Evolutionary conservation across 2,113 vertebrate genomes (phyloP).

Genomic region (Egretta garzetta): DNA sequence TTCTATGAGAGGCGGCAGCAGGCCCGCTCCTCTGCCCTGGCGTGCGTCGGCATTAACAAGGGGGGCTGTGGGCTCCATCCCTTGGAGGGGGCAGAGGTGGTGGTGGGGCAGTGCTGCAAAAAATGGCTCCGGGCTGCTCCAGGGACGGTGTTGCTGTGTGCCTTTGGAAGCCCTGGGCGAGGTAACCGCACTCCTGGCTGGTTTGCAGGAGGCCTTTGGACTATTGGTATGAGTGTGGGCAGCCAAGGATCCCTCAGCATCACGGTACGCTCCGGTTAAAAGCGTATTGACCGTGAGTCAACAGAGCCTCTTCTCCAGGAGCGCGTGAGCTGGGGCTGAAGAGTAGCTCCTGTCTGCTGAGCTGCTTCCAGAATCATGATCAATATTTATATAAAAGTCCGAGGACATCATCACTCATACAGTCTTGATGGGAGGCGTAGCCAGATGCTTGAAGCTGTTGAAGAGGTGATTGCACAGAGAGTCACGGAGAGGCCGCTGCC

Average conservation of each 20-base stretch:
- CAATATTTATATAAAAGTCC: background rate
- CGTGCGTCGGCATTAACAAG: rapidly evolving
- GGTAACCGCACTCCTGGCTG: background rate
- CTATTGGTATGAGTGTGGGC: background rate
- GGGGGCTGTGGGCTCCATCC: too few relatives aligned
- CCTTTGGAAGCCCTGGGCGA: background rate
- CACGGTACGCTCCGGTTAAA: background rate
- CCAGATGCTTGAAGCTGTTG: background rate
- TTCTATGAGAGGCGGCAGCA: background rate
- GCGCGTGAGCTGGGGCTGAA: background rate
- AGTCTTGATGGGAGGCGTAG: background rate
- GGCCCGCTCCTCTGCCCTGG: rapidly evolving
- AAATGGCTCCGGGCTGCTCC: background rate
- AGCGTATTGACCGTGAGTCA: background rate
- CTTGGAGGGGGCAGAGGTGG: background rate
- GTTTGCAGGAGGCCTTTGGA: background rate
- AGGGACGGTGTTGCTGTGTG: background rate
- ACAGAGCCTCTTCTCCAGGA: background rate
- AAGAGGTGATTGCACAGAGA: background rate
- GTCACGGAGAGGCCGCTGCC: background rate
- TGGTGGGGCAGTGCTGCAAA: background rate
- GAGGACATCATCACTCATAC: background rate
- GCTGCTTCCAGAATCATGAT: constrained; percentile 5
- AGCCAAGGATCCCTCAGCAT: background rate
- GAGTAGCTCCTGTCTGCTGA: background rate